Conservation (phyloP, 2,113 vertebrate species). For the Gymnobelideus leadbeateri region DNA sequence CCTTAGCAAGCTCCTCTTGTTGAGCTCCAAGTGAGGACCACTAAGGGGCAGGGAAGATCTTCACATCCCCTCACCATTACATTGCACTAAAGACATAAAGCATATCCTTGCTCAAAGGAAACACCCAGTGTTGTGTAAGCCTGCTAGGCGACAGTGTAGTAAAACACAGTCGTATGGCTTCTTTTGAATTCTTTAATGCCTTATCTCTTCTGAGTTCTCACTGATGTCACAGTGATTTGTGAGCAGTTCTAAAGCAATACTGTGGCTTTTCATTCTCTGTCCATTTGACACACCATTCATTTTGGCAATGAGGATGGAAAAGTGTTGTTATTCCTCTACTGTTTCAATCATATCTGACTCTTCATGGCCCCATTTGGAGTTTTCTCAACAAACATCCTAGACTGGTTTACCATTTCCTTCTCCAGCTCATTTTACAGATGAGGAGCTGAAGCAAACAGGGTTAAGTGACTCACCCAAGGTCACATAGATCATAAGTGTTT, state of each 20-base stretch:
- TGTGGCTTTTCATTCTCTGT: neutral
- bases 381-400: neutral
- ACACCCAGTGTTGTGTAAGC: neutral
- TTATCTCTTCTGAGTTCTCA: neutral
- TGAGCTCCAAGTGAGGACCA: too few relatives aligned
- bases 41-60: too few relatives aligned
- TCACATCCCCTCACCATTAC: too few relatives aligned
- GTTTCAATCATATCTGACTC: neutral
- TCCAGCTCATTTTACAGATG: neutral
- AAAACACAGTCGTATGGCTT: neutral
- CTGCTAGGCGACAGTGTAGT: neutral
- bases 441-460: neutral
- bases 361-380: neutral
- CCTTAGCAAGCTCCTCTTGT: too few relatives aligned
- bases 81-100: too few relatives aligned
- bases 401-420: neutral
- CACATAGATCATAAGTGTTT: neutral
- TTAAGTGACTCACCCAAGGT: neutral
- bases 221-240: neutral
- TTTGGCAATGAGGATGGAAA: neutral
- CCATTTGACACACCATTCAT: neutral
- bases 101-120: too few relatives aligned
- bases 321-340: neutral
- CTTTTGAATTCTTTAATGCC: neutral
- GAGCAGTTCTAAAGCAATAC: neutral